These are phyloP conservation scores for Rhaphigaster nebulosa DNA, from an alignment of 2,888 invertebrate genomes.

Conservation along the genomic window DNA sequence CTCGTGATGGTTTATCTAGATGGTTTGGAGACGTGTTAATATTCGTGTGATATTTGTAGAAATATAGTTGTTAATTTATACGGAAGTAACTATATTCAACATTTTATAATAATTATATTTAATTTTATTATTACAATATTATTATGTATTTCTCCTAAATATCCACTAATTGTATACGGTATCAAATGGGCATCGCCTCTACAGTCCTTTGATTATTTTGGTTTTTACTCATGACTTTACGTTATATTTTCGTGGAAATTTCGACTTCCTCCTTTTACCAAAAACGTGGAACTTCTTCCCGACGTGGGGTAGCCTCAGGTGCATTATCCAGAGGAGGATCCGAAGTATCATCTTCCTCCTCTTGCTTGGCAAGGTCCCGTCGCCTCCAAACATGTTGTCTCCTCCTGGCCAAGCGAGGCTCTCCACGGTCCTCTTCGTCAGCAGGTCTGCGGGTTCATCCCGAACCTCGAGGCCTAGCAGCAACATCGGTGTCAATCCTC, in stretches of 20 bases:
- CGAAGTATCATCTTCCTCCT: slow-evolving; percentile 22
- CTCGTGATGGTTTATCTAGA: no score
- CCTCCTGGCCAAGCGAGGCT: slow-evolving; percentile 5
- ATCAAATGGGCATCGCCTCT: not conserved
- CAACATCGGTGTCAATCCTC: slow-evolving; percentile 50
- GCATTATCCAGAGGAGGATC: slow-evolving; percentile 7
- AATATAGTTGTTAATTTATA: no score
- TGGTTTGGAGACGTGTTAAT: no score
- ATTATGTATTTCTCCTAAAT: not conserved
- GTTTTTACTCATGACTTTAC: not conserved
- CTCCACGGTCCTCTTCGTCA: not conserved
- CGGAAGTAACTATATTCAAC: not conserved
- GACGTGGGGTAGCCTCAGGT: not conserved
- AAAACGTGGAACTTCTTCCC: slow-evolving; percentile 12
- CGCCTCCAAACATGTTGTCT: not conserved
- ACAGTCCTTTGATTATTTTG: not conserved
- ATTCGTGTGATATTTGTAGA: no score
- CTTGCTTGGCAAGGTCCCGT: not conserved
- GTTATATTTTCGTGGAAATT: not conserved
- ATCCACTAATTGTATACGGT: not conserved
- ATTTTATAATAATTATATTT: not conserved
- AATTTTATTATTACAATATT: not conserved
- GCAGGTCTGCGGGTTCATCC: not conserved
- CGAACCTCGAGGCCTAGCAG: slow-evolving; percentile 26
- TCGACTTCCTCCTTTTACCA: not conserved